phyloP scores from a whole-genome alignment of 2,888 invertebrate genomes.

The Thecocarcelia acutangulata region DNA sequence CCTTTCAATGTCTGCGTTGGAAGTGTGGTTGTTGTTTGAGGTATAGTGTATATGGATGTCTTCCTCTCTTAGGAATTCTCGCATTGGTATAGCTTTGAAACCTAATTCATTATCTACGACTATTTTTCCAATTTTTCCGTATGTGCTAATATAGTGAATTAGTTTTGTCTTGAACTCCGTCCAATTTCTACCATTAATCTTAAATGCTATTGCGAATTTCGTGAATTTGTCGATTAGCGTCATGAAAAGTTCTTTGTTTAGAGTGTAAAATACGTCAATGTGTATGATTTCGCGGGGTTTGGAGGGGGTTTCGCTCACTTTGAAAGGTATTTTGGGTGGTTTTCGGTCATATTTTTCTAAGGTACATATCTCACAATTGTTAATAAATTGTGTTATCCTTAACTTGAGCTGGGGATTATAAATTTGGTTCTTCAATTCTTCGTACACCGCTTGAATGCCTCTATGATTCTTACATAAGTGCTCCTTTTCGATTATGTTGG shows the following conservation, averaged over 20 bases:
- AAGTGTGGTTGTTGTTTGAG: constrained; percentile 60
- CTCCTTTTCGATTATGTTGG: constrained; percentile 30
- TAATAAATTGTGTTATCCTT: constrained; percentile 67
- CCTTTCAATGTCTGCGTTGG: constrained; percentile 68
- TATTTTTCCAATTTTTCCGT: constrained; percentile 24
- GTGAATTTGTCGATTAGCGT: neutral
- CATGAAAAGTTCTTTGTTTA: neutral
- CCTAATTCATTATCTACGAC: constrained; percentile 42
- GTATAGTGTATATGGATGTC: constrained; percentile 66
- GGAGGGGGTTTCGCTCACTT: constrained; percentile 60
- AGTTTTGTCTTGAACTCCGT: neutral
- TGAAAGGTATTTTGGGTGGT: constrained; percentile 65
- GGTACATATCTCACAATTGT: constrained; percentile 67
- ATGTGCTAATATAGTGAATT: fast-evolving
- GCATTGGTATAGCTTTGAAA: constrained; percentile 67
- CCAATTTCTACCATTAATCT: neutral
- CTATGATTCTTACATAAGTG: constrained; percentile 41
- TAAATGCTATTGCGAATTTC: neutral
- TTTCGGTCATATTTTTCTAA: constrained; percentile 64
- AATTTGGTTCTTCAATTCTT: constrained; percentile 38
- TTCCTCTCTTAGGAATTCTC: constrained; percentile 57
- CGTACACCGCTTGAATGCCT: constrained; percentile 36
- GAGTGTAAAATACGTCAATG: neutral
- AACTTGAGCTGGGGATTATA: constrained; percentile 62
- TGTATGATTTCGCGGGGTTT: neutral